Conservation (phyloP, 2,113 vertebrate genomes). For the Chionomys nivalis region DNA sequence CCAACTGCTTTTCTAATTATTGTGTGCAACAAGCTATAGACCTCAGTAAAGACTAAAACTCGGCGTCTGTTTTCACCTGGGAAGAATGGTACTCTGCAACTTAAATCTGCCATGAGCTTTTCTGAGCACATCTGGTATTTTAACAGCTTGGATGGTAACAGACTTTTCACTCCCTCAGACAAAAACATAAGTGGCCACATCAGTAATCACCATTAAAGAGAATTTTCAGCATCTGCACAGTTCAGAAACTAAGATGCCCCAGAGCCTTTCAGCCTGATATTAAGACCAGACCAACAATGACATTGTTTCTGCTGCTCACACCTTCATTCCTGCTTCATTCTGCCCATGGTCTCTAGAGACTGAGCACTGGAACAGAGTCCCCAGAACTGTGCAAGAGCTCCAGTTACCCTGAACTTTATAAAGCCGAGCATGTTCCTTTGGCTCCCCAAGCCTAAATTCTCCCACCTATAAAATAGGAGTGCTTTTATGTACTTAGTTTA, state of each 20-base stretch:
- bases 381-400: background rate
- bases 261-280: constrained; percentile 1
- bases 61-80: background rate
- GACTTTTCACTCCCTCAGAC: constrained; percentile 16
- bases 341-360: background rate
- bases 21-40: background rate
- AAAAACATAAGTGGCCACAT: constrained; percentile 51
- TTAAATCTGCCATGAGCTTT: background rate
- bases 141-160: background rate
- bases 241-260: constrained; percentile 46
- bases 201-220: constrained; percentile 20
- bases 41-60: background rate
- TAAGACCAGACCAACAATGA: background rate
- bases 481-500: background rate
- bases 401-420: background rate
- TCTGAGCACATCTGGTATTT: constrained; percentile 26
- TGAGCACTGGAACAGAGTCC: background rate
- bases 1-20: constrained; percentile 3
- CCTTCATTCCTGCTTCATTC: background rate
- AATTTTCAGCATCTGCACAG: constrained; percentile 49
- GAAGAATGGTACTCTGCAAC: background rate
- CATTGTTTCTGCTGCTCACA: background rate
- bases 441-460: background rate
- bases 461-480: background rate
- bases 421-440: background rate